Base-by-base conservation (phyloP, 2,797 vertebrate genomes). In the Pelodytes ibericus region DNA sequence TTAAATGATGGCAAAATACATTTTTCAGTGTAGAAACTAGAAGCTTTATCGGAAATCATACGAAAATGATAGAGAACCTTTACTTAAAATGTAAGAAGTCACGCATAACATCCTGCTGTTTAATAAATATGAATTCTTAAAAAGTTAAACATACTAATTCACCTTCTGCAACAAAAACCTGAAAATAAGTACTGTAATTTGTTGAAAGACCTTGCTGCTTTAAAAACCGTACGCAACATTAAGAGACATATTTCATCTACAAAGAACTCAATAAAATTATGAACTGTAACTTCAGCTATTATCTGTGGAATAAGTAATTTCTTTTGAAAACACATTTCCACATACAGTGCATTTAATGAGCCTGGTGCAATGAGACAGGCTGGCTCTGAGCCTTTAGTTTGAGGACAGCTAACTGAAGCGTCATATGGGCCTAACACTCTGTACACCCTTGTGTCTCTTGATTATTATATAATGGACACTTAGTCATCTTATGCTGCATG, bases 391-490 rank as follows among this genome's bases (percentile, higher is more conserved):
- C 49, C 49, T 53, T 24, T 53, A 53, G 49, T 22, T 31, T n/a
- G 27, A 61, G 59, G 29, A 31, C 27, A 61, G 26, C 13, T 31
- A 33, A 29, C 51, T 65, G 26, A 20, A 64, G n/a, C 47, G 31
- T 44, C 49, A 36, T 24, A 31, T 16, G 20, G 58, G 29, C 24
- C 25, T 59, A 59, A 13, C 57, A 66, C 63, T 25, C 63, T 29
- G 15, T 26, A 53, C 4, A 47, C 18, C 3, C 18, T 20, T 56
- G n/a, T 22, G 29, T 56, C 65, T 68, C 47, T 68, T 68, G 65
- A 56, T 39, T 69, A 62, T 62, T 69, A 62, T 26, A 69, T 62
- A 75, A 69, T 53, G 58, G 59, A 62, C 27, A 68, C 29, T 27
- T 31, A 49, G 24, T 30, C 16, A 18, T 3, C 25, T 51, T 67